Percentiles rank a stretch among this genome's conserved stretches.
phyloP scores from a whole-genome alignment of 2,888 invertebrate genomes.

The Branchellion lobata region DNA sequence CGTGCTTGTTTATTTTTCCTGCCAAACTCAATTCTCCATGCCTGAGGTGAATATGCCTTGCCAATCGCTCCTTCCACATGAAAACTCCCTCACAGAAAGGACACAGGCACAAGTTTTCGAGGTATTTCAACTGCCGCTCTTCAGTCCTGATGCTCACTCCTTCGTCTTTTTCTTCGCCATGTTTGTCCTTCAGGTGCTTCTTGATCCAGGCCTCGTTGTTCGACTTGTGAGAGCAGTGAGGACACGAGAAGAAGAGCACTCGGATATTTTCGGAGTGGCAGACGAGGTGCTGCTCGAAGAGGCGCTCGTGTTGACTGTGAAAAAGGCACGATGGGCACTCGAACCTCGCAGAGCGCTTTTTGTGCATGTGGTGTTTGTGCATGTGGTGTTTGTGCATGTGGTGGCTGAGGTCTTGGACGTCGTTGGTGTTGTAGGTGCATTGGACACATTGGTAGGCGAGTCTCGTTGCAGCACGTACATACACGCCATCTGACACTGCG shows the following conservation, averaged over 20 bases:
- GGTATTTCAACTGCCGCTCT: constrained; percentile 38
- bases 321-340: neutral
- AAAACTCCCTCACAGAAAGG: constrained; percentile 40
- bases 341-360: too few relatives aligned
- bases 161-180: neutral
- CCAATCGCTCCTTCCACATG: constrained; percentile 45
- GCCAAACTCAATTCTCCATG: constrained; percentile 40
- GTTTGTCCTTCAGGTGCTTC: constrained; percentile 32
- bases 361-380: neutral
- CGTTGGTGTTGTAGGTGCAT: neutral
- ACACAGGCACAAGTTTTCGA: constrained; percentile 44
- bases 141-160: constrained; percentile 2
- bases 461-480: neutral
- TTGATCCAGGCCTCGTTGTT: constrained; percentile 21
- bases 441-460: neutral
- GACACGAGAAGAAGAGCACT: constrained; percentile 8
- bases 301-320: neutral
- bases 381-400: constrained; percentile 1
- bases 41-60: constrained; percentile 33
- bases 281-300: neutral
- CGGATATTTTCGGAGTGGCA: neutral
- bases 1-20: neutral
- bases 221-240: constrained; percentile 41
- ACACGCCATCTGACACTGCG: neutral
- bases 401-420: neutral